phyloP scores from a whole-genome alignment of 2,888 invertebrate genomes.

The Hirtodrosophila duncani region DNA sequence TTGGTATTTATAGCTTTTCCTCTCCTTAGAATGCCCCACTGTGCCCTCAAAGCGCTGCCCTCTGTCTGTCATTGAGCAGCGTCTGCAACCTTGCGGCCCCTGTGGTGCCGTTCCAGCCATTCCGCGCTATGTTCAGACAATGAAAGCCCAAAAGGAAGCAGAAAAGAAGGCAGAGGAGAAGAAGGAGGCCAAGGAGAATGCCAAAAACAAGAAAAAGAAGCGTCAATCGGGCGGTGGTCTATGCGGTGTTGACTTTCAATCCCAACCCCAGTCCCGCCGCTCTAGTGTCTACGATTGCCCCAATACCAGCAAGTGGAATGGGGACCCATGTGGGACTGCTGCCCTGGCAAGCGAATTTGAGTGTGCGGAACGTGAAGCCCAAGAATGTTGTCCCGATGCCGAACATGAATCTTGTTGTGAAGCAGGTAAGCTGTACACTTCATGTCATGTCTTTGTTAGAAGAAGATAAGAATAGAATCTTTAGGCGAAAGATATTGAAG shows the following conservation, averaged over 20 bases:
- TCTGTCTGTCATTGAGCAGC: conserved; percentile 36
- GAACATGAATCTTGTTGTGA: too few relatives aligned
- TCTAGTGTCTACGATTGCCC: neutral
- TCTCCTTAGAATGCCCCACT: conserved; percentile 54
- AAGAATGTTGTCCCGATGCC: too few relatives aligned
- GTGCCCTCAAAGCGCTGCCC: conserved; percentile 40
- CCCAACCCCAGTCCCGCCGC: neutral
- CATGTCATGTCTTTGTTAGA: too few relatives aligned
- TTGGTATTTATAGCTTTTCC: neutral
- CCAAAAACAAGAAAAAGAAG: conserved; percentile 15
- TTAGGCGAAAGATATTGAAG: too few relatives aligned
- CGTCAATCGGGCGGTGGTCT: conserved; percentile 46
- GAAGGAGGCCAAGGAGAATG: conserved; percentile 3
- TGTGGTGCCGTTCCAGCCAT: conserved; percentile 45
- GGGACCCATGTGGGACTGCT: too few relatives aligned
- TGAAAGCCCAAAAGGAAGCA: neutral
- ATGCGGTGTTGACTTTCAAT: neutral
- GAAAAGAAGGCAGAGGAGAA: conserved; percentile 1
- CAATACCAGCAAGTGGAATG: too few relatives aligned
- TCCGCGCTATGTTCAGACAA: conserved; percentile 29
- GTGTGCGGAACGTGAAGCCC: too few relatives aligned
- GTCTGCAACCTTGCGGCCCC: conserved; percentile 48
- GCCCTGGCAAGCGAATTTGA: too few relatives aligned
- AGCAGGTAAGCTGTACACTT: too few relatives aligned
- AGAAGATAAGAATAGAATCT: too few relatives aligned